Percentiles rank a stretch among this genome's conserved stretches.
Evolutionary conservation across 2,888 invertebrate genomes (phyloP).

Genomic region (Sarcophaga subvicina): DNA sequence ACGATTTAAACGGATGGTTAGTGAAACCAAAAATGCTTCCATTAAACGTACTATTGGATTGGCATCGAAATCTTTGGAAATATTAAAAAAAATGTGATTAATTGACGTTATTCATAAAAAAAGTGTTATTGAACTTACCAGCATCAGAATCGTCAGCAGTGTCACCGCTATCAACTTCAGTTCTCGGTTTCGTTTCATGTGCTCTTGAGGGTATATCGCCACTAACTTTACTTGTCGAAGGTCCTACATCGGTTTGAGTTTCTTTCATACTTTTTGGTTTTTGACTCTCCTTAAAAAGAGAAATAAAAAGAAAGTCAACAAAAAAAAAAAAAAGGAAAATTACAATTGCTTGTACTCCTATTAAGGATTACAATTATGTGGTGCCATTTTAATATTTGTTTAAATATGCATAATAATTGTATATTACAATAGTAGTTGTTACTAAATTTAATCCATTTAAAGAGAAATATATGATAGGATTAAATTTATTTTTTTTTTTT

Average conservation of each 20-base stretch:
- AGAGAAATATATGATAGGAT: not conserved
- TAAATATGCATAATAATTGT: not conserved
- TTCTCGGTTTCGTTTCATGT: slow-evolving; percentile 75
- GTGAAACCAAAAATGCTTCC: slow-evolving; percentile 85
- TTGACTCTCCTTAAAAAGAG: slow-evolving; percentile 59
- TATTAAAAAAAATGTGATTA: not conserved
- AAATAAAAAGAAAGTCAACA: slow-evolving; percentile 24
- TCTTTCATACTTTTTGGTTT: slow-evolving; percentile 60
- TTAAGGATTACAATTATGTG: not conserved
- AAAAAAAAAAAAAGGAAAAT: not conserved
- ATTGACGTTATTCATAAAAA: not conserved
- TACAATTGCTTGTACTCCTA: no score
- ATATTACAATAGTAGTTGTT: not conserved
- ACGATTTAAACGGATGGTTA: slow-evolving; percentile 91
- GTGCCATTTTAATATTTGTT: slow-evolving; percentile 30
- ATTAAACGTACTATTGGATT: slow-evolving; percentile 79
- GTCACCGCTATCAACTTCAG: slow-evolving; percentile 77
- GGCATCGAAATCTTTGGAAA: slow-evolving; percentile 74
- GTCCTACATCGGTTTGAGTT: slow-evolving; percentile 58
- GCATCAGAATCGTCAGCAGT: slow-evolving; percentile 77
- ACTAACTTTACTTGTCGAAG: slow-evolving; percentile 70
- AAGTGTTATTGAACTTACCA: slow-evolving; percentile 55
- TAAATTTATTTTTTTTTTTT: no score
- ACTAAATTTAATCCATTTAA: slow-evolving; percentile 20
- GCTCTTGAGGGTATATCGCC: slow-evolving; percentile 72